Conservation (phyloP, 2,888 invertebrate species). For the Phyllotreta striolata region DNA sequence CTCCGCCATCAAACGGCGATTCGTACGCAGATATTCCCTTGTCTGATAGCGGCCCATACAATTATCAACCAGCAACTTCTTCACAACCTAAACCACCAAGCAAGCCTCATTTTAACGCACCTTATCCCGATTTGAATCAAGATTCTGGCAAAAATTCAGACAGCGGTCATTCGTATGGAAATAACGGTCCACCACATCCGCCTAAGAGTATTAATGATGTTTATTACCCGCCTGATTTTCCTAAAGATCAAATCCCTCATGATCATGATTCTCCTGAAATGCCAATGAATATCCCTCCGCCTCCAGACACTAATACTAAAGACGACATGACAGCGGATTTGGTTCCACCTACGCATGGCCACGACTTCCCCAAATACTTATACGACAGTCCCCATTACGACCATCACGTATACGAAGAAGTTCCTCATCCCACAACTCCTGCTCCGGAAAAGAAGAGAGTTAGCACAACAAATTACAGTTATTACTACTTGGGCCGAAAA, state of each 20-base stretch:
- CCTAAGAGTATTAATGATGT: slow-evolving; percentile 46
- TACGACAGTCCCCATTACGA: slow-evolving; percentile 56
- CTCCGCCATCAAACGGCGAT: slow-evolving; percentile 14
- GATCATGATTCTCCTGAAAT: slow-evolving; percentile 13
- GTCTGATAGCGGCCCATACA: slow-evolving; percentile 24
- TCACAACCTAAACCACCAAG: slow-evolving; percentile 47
- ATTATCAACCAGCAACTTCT: slow-evolving; percentile 38
- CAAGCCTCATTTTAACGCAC: slow-evolving; percentile 13
- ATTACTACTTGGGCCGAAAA: slow-evolving; percentile 78
- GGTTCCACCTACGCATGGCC: slow-evolving; percentile 58
- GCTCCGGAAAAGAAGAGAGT: slow-evolving; percentile 67
- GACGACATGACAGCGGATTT: slow-evolving; percentile 53
- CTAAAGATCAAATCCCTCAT: slow-evolving; percentile 35
- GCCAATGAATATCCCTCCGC: neutral
- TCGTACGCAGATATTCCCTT: slow-evolving; percentile 23
- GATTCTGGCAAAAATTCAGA: neutral
- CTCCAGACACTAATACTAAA: slow-evolving; percentile 10
- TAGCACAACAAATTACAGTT: slow-evolving; percentile 70
- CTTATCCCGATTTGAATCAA: slow-evolving; percentile 21
- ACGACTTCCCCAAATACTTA: slow-evolving; percentile 56
- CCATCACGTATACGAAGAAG: slow-evolving; percentile 59
- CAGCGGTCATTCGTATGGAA: slow-evolving; percentile 2
- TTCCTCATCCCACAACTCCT: slow-evolving; percentile 61
- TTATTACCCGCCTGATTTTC: slow-evolving; percentile 47
- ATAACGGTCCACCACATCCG: slow-evolving; percentile 44